Base-by-base conservation (phyloP, 2,888 invertebrate species). In the Zygaena filipendulae region DNA sequence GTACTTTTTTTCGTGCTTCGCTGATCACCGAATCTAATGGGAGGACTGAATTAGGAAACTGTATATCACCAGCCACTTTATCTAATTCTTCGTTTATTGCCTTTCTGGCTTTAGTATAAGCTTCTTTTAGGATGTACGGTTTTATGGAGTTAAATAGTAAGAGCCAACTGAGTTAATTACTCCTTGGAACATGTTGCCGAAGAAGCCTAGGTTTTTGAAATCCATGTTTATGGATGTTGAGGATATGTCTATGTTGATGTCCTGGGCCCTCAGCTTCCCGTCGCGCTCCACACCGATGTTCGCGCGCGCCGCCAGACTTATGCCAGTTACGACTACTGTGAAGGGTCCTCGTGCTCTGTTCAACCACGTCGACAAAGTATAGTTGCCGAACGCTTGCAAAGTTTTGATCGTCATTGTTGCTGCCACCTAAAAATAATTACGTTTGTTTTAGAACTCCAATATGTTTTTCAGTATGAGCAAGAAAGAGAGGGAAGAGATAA, bases 101-200 rank as follows among this genome's bases (percentile, higher is more conserved):
- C 2, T 70, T 79, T 33, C 87, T 80, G 3, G 90, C 64, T 43
- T 87, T 85, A 3, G 81, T 82, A 47, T 90, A 87, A 2, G 87
- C 86, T 52, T 88, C 85, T 29, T 81, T 81, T 20, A 91, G 59
- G 42, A 91, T 85, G 36, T 86, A 86, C 0, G 91, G 90, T 51
- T 91, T 91, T 46, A 91, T 87, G 19, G 87, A 86, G 50, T 90
- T 89, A 92, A 91, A 13, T 92, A 81, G 38, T 90, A 84, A 12
- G 83, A 83, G 2, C 91, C 90, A 0, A 90, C 82, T 0, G 88
- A 86, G 54, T 91, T 91, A 25, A 91, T 81, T 25, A 90, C 69
- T 2, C 87, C 82, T 57, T 87, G 84, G 24, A 80, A 72, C 2
- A 77, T 47, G 4, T 80, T 72, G 0, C 87, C 88, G 35, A 90